Evolutionary conservation across 1,140 invertebrate genomes (phyloP), one percentile per base, ranked within the genome.

Genomic region (Venustaconcha ellipsiformis): DNA sequence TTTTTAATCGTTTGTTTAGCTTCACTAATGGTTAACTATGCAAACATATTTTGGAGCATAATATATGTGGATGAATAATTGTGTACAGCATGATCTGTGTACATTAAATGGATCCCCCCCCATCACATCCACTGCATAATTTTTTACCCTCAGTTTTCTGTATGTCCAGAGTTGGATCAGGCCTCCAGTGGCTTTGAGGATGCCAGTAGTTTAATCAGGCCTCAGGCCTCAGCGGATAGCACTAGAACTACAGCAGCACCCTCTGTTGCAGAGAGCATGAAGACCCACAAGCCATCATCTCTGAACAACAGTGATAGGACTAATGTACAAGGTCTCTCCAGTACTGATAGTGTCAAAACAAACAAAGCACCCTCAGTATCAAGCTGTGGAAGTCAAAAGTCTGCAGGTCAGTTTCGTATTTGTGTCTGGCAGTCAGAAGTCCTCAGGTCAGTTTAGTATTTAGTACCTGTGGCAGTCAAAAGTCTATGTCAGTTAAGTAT

Each of bases 121-220:
- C 2, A 5, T 37, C 37, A 4, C 37, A 37, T 37, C 37, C 11
- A 48, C 37, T 48, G 11, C 37, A 5, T 6, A 48, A 48, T 48
- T 48, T 48, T 48, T 48, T 48, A 48, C 37, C 37, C 37, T 8
- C 37, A 48, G 11, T 69, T 65, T 74, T 56, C 56, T 78, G 80
- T 76, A 30, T 60, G 78, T 30, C 78, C 79, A 4, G 84, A 87
- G 72, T 82, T 81, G 8, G 86, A 88, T 56, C 83, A 84, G 56
- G 86, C 85, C 3, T 88, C 87, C 37, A 88, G 87, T 82, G 87
- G 86, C 14, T 88, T 88, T 85, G 87, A 87, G 76, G 87, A 88
- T 76, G 85, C 82, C 14, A 82, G 78, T 30, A 87, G 86, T 72
- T 83, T 76, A 78, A 85, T 72, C 26, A 77, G 77, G 3, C 81